Percentiles rank a stretch among this genome's conserved stretches.
These are phyloP conservation scores for Peromyscus nudipes DNA, from an alignment of 2,797 vertebrate species.

Conservation along the genomic window DNA sequence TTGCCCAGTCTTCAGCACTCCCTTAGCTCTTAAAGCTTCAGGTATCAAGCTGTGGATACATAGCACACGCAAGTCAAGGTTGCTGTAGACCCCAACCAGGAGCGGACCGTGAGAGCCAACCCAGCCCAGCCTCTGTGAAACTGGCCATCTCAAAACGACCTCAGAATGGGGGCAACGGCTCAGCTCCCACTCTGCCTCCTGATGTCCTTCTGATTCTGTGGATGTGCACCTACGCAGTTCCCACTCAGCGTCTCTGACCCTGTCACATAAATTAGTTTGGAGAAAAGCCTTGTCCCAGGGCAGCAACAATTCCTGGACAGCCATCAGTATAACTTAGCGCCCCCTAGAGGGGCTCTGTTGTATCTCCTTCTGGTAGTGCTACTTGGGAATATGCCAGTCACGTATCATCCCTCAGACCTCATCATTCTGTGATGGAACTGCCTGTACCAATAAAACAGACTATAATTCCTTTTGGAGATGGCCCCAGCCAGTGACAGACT, in stretches of 20 bases:
- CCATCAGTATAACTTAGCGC: not conserved
- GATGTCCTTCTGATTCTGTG: not conserved
- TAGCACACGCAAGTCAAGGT: rapidly evolving
- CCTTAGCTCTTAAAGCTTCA: not conserved
- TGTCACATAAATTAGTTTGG: not conserved
- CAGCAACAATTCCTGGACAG: not conserved
- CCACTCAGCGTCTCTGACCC: not conserved
- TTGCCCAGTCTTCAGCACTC: not conserved
- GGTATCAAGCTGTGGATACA: not conserved
- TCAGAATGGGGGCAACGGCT: not conserved
- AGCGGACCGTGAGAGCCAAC: rapidly evolving
- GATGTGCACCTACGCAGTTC: not conserved
- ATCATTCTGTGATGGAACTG: not conserved
- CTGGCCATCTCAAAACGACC: not conserved
- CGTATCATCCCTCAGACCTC: not conserved
- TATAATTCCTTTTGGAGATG: not conserved
- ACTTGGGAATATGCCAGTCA: not conserved
- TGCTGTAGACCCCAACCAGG: not conserved
- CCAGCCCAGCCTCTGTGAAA: not conserved
- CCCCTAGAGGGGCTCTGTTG: not conserved
- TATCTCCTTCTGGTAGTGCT: too few relatives aligned
- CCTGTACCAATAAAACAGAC: not conserved
- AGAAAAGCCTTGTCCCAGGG: not conserved
- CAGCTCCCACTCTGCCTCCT: not conserved
- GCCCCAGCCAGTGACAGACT: not conserved